Conservation (phyloP, 2,888 invertebrate species). For the Callosobruchus maculatus region DNA sequence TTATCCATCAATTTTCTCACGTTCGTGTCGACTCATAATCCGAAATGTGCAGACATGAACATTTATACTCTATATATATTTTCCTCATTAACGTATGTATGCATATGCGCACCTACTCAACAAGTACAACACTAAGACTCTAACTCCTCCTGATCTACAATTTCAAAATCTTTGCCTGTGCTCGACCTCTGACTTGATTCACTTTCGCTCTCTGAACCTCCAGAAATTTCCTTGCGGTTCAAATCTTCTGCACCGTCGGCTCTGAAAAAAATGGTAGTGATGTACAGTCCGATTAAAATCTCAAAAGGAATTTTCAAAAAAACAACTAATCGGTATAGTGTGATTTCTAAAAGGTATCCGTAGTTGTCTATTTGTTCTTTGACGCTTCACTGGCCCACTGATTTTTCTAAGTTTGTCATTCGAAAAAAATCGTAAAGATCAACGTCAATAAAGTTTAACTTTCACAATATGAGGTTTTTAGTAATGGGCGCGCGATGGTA, state of each 20-base stretch:
- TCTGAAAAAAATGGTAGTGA: too few species aligned
- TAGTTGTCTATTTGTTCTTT: too few species aligned
- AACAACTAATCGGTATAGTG: too few species aligned
- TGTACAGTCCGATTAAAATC: too few species aligned
- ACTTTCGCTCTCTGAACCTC: constrained; percentile 73
- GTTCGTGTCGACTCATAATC: background rate
- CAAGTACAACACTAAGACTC: constrained; percentile 15
- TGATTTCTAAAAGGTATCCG: too few species aligned
- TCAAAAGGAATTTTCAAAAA: too few species aligned
- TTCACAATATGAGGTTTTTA: too few species aligned
- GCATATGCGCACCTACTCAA: background rate
- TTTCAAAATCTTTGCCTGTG: constrained; percentile 84
- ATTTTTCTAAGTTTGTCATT: too few species aligned
- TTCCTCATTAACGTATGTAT: constrained; percentile 5
- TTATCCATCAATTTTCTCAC: background rate
- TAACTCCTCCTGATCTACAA: constrained; percentile 68
- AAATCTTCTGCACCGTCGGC: background rate
- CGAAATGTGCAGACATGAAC: background rate
- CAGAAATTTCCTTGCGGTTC: background rate
- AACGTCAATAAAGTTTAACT: too few species aligned
- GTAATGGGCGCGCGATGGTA: too few species aligned
- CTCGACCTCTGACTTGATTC: constrained; percentile 77
- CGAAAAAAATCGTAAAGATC: too few species aligned
- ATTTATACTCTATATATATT: background rate
- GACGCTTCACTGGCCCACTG: too few species aligned